These are phyloP conservation scores for Molanna angustata DNA, from an alignment of 2,888 invertebrate genomes.

Conservation along the genomic window DNA sequence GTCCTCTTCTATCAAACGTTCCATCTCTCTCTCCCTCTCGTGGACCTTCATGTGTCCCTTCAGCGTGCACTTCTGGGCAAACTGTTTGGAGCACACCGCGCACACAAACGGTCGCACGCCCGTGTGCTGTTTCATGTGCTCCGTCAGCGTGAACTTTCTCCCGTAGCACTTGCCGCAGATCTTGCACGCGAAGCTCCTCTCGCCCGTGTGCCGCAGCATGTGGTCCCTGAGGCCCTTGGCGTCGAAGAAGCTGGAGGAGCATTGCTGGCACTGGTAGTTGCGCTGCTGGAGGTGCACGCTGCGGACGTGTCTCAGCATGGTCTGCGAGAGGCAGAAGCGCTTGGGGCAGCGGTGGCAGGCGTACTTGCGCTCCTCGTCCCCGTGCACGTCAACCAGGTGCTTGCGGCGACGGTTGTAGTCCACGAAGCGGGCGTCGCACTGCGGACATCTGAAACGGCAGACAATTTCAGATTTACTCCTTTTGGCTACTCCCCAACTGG, in stretches of 20 bases:
- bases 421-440: conserved; percentile 15
- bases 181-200: conserved; percentile 13
- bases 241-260: conserved; percentile 1
- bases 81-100: conserved; percentile 10
- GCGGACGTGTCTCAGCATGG: conserved; percentile 9
- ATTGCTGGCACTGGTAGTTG: conserved; percentile 9
- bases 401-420: conserved; percentile 12
- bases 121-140: conserved; percentile 19
- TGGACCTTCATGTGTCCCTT: conserved; percentile 15
- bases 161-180: conserved; percentile 14
- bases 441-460: conserved; percentile 7
- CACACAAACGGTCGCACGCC: conserved; percentile 14
- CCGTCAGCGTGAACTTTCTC: conserved; percentile 10
- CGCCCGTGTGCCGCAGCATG: conserved; percentile 17
- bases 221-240: conserved; percentile 6
- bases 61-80: conserved; percentile 16
- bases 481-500: too few species aligned
- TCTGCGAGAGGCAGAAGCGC: conserved; percentile 4
- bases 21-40: conserved; percentile 4
- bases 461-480: too few species aligned
- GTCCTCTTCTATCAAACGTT: too few species aligned
- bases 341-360: conserved; percentile 17
- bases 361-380: conserved; percentile 7
- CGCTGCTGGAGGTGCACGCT: conserved; percentile 15
- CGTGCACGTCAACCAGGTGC: conserved; percentile 15